phyloP scores from a whole-genome alignment of 2,888 invertebrate genomes.

The Drosophila lutescens region DNA sequence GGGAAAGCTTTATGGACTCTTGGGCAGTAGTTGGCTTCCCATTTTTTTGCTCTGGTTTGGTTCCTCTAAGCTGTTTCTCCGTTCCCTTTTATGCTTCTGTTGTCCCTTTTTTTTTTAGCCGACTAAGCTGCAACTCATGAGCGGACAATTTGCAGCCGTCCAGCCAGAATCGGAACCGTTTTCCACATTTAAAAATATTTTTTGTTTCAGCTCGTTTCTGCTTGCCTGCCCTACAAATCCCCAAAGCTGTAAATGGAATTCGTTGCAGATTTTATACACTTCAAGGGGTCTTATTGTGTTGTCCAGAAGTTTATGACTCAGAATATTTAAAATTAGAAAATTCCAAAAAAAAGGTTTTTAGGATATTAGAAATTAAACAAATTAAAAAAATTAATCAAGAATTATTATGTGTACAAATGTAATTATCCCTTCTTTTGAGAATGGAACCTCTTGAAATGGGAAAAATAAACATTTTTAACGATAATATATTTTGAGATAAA shows the following conservation, averaged over 20 bases:
- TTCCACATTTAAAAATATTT: constrained; percentile 34
- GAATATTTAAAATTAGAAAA: neutral
- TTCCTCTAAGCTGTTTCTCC: constrained; percentile 21
- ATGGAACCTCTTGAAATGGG: too few species aligned
- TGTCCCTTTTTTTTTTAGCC: constrained; percentile 1
- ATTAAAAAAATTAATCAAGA: too few species aligned
- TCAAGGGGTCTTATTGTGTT: constrained; percentile 2
- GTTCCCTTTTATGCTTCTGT: neutral
- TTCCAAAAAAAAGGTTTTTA: too few species aligned
- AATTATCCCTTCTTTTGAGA: too few species aligned
- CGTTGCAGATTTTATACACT: constrained; percentile 9
- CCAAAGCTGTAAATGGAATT: constrained; percentile 41
- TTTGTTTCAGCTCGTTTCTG: constrained; percentile 23
- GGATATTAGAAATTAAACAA: neutral
- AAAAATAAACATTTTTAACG: too few species aligned
- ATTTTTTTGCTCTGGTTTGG: constrained; percentile 3
- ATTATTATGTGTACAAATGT: too few species aligned
- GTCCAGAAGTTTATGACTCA: neutral
- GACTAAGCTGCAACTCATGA: constrained; percentile 49
- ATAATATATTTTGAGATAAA: too few species aligned
- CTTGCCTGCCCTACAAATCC: constrained; percentile 28
- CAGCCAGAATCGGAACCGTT: constrained; percentile 5
- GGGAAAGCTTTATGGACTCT: constrained; percentile 34
- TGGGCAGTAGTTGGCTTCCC: constrained; percentile 34
- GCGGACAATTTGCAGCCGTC: constrained; percentile 35